Conservation (phyloP, 2,113 vertebrate genomes). For the Sorex fumeus region DNA sequence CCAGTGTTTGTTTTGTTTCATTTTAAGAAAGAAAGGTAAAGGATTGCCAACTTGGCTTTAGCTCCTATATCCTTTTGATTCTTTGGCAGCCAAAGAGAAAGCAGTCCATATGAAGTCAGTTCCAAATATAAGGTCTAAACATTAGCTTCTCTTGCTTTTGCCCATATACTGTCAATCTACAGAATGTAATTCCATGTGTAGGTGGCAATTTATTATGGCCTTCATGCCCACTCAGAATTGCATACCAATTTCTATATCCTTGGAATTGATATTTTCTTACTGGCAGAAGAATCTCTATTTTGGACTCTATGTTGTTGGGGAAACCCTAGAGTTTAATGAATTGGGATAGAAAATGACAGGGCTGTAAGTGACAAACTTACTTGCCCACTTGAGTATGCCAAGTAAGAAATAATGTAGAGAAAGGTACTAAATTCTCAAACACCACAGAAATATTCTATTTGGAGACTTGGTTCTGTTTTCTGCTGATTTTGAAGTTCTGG, state of each 20-base stretch:
- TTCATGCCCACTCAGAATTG: slow-evolving; percentile 41
- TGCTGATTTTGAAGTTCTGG: slow-evolving; percentile 51
- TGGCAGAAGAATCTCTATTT: slow-evolving; percentile 38
- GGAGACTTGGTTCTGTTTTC: slow-evolving; percentile 38
- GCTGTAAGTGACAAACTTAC: slow-evolving; percentile 51
- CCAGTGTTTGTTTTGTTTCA: too few relatives aligned
- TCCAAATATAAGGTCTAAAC: neutral
- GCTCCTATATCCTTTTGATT: slow-evolving; percentile 47
- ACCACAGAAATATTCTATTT: slow-evolving; percentile 8
- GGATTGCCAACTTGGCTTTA: slow-evolving; percentile 31
- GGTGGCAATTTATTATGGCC: slow-evolving; percentile 44
- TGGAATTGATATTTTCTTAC: slow-evolving; percentile 34
- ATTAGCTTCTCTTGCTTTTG: slow-evolving; percentile 35
- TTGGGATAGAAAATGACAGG: slow-evolving; percentile 58
- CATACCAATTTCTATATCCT: slow-evolving; percentile 30
- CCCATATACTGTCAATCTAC: slow-evolving; percentile 43
- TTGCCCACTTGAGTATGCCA: slow-evolving; percentile 26
- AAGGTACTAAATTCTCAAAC: neutral
- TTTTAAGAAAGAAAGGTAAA: slow-evolving; percentile 55
- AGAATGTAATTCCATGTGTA: slow-evolving; percentile 52
- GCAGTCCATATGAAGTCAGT: slow-evolving; percentile 39
- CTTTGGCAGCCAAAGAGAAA: slow-evolving; percentile 67
- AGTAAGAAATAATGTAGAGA: slow-evolving; percentile 36
- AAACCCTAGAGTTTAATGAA: slow-evolving; percentile 74
- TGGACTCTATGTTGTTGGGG: slow-evolving; percentile 25